Evolutionary conservation across 2,797 vertebrate species (phyloP), one percentile per base, ranked within the genome.

Genomic region (Heterohyrax brucei): DNA sequence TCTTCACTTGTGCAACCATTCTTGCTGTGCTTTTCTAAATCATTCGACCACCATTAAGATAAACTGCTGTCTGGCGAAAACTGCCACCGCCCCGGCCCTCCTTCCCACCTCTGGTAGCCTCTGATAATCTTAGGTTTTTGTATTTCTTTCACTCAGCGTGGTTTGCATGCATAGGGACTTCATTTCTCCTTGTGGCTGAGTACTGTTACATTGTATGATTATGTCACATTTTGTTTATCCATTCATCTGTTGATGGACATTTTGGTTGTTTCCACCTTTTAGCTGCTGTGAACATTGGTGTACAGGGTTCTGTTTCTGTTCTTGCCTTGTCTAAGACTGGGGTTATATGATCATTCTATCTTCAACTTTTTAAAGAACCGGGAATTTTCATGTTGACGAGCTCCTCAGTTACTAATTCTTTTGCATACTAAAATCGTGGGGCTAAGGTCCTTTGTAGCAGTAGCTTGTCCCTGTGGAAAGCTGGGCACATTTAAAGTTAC

Each of bases 381-480:
- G 66, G n/a, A 93, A 62, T 68, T 44, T 80, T 18, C 21, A 64
- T 93, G 87, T 79, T 70, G 59, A 80, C 81, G 70, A 28, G 16
- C 66, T 95, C 10, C 48, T 90, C 48, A 53, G 61, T 33, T 53
- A 28, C 1, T 78, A 62, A 50, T 91, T 77, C 19, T 86, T 75
- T 44, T 56, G 59, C 30, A 56, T 77, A n/a, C 53, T 46, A 53
- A 26, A 89, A 48, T 81, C 61, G 88, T 44, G 33, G n/a, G 7
- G 2, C n/a, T 30, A 14, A 87, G 30, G 39, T 33, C 53, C 50
- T 94, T 66, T 59, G 10, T 77, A 73, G 19, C 79, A 81, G 18
- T 82, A 28, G 68, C 16, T 50, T 76, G 13, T 91, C 46, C 18
- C 33, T n/a, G 6, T 85, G 48, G 77, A 79, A 87, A 90, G 50